Conservation (phyloP, 2,797 vertebrate genomes). For the Erpetoichthys calabaricus region DNA sequence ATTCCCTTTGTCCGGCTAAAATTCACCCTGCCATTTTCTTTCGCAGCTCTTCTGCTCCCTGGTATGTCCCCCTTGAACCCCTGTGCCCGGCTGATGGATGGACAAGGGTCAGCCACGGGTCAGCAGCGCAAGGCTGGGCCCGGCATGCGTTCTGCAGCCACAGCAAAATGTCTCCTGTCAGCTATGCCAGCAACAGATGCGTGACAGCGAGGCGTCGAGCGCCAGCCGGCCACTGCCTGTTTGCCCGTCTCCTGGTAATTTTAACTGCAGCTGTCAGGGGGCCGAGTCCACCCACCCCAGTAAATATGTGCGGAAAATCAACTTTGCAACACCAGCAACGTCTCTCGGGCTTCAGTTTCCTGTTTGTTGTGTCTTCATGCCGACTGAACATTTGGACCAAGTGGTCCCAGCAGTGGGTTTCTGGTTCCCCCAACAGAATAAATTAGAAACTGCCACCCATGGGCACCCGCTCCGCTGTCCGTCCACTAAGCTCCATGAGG, state of each 20-base stretch:
- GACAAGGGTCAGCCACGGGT: neutral
- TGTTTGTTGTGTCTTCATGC: neutral
- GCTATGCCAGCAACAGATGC: neutral
- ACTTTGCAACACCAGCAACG: neutral
- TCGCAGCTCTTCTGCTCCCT: too few species aligned
- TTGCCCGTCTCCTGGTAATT: neutral
- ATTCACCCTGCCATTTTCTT: too few species aligned
- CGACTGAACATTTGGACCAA: too few species aligned
- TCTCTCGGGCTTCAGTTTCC: neutral
- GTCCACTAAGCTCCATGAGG: too few species aligned
- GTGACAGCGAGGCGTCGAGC: neutral
- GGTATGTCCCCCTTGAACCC: too few species aligned
- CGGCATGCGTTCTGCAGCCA: neutral
- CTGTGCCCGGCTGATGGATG: too few species aligned
- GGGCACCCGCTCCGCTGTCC: neutral
- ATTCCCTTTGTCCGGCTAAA: too few species aligned
- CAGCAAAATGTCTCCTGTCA: neutral
- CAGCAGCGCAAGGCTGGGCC: neutral
- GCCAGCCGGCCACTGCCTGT: neutral
- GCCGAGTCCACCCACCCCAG: neutral
- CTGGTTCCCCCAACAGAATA: too few species aligned
- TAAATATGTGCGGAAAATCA: conserved; percentile 1
- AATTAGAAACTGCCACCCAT: neutral
- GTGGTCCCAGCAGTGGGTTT: too few species aligned
- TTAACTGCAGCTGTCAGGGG: neutral